A percentile compares a stretch with the other conserved stretches of the same genome.
Evolutionary conservation across 92 coral and sea anemone genomes (phyloP).

Genomic region (Diadumene lineata): DNA sequence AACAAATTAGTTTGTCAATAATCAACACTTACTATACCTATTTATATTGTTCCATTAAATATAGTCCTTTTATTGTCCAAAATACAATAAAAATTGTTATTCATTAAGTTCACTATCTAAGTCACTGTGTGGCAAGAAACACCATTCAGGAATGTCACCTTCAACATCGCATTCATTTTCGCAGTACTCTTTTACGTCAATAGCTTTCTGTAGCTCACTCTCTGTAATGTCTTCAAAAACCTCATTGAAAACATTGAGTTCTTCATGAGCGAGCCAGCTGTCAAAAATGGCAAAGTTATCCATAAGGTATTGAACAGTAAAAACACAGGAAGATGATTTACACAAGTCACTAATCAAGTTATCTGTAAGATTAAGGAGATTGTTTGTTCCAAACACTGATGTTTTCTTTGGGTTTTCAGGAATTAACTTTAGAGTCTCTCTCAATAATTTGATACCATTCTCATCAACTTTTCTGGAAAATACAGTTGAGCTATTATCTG

Average conservation of each 20-base stretch:
- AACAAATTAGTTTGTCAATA: background rate
- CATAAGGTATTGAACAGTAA: constrained; percentile 38
- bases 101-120: constrained; percentile 14
- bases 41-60: background rate
- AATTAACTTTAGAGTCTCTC: constrained; percentile 23
- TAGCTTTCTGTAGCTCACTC: constrained; percentile 22
- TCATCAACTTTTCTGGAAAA: constrained; percentile 33
- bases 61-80: too few species aligned
- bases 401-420: constrained; percentile 13
- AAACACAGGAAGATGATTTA: constrained; percentile 14
- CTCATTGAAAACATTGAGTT: constrained; percentile 41
- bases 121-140: constrained; percentile 23
- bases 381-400: constrained; percentile 39
- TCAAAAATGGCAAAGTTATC: constrained; percentile 49
- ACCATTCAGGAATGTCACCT: constrained; percentile 31
- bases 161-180: constrained; percentile 24
- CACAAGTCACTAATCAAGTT: constrained; percentile 29
- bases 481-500: background rate
- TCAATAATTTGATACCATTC: constrained; percentile 36
- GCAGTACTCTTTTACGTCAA: background rate
- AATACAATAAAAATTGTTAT: background rate
- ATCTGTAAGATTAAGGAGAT: constrained; percentile 19
- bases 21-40: background rate
- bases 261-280: constrained; percentile 38
- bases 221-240: constrained; percentile 38